phyloP scores from a whole-genome alignment of 1,140 invertebrate genomes.

The Himalopsyche phryganea region DNA sequence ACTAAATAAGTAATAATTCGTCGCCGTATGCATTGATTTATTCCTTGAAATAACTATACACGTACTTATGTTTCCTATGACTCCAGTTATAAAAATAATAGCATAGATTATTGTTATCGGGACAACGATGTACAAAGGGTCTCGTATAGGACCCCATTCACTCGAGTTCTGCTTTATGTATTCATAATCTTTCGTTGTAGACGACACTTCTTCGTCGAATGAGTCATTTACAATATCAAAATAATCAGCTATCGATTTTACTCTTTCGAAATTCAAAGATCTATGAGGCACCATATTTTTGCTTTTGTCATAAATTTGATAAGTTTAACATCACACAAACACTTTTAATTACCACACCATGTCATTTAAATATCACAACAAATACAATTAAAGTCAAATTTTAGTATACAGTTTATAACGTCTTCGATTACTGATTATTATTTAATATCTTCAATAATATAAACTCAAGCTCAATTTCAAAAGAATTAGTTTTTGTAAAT shows the following conservation, averaged over 20 bases:
- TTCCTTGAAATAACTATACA: constrained; percentile 90
- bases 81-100: constrained; percentile 79
- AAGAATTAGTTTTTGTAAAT: too few species aligned
- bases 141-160: constrained; percentile 53
- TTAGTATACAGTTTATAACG: too few species aligned
- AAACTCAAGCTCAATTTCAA: too few species aligned
- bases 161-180: not conserved
- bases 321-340: too few species aligned
- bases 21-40: constrained; percentile 87
- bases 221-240: constrained; percentile 21
- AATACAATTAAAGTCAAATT: too few species aligned
- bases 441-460: too few species aligned
- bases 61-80: constrained; percentile 88
- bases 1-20: constrained; percentile 92
- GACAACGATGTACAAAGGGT: constrained; percentile 68
- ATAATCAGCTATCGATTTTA: constrained; percentile 24
- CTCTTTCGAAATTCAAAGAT: too few species aligned
- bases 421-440: too few species aligned
- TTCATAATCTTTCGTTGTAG: constrained; percentile 2
- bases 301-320: too few species aligned
- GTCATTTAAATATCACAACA: too few species aligned
- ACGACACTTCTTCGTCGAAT: not conserved
- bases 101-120: constrained; percentile 79
- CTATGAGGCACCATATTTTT: too few species aligned
- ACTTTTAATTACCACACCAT: too few species aligned